Conservation (phyloP, 2,113 vertebrate species). For the Oenanthe oenanthe region DNA sequence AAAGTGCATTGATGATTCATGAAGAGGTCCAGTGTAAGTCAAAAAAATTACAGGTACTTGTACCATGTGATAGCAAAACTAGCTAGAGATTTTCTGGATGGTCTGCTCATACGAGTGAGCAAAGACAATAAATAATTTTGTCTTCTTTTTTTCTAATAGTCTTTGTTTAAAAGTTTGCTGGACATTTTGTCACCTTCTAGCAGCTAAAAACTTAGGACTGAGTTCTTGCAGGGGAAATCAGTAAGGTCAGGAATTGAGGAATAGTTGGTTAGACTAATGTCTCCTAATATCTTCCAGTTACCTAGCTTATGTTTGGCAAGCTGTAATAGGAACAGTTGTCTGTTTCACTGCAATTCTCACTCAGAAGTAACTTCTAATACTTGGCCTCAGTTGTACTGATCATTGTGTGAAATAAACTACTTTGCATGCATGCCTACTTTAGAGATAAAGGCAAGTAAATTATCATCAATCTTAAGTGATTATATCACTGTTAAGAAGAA, state of each 20-base stretch:
- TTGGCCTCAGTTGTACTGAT: background rate
- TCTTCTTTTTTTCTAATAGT: accelerated
- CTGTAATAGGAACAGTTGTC: background rate
- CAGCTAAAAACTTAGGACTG: background rate
- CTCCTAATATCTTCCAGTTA: background rate
- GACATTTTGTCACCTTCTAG: background rate
- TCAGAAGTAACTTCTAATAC: background rate
- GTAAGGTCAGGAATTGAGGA: background rate
- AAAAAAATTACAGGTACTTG: background rate
- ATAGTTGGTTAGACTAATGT: background rate
- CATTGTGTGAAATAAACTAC: background rate
- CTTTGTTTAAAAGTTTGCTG: background rate
- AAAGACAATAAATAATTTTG: background rate
- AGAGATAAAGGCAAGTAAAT: background rate
- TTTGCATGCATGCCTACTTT: background rate
- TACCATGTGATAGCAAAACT: background rate
- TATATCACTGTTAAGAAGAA: background rate
- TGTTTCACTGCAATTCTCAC: background rate
- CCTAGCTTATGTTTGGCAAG: background rate
- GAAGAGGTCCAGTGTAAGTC: background rate
- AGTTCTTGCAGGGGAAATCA: background rate
- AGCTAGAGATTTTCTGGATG: background rate
- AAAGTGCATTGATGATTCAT: background rate
- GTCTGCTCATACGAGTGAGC: background rate
- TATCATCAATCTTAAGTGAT: background rate